Evolutionary conservation across 1,140 invertebrate genomes (phyloP).

Genomic region (Euglossa dilemma): DNA sequence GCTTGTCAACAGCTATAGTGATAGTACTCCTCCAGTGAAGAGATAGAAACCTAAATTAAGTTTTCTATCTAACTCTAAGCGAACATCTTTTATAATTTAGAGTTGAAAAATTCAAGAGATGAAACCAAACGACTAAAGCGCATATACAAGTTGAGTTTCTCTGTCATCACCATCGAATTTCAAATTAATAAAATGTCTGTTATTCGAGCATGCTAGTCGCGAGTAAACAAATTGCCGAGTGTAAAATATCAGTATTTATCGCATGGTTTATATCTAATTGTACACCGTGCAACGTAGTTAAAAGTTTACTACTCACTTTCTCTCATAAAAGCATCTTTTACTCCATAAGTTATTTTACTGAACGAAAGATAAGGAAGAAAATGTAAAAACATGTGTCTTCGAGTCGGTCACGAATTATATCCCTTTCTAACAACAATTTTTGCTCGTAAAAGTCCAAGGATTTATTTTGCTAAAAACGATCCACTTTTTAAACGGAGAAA

Average conservation of each 20-base stretch:
- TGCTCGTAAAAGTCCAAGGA: not conserved
- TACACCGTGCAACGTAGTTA: not conserved
- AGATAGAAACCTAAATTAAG: not conserved
- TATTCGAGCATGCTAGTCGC: not conserved
- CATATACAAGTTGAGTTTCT: too few relatives aligned
- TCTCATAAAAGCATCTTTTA: slow-evolving; percentile 18
- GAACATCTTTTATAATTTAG: not conserved
- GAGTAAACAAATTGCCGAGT: not conserved
- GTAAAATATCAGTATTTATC: not conserved
- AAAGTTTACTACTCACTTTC: slow-evolving; percentile 31
- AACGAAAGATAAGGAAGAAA: not conserved
- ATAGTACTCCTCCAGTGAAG: not conserved
- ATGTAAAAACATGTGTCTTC: not conserved
- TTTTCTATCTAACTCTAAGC: not conserved
- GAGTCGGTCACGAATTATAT: not conserved
- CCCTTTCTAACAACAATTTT: not conserved
- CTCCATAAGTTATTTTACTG: not conserved
- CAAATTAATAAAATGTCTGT: too few relatives aligned
- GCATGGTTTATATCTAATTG: not conserved
- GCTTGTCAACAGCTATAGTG: not conserved
- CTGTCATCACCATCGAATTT: too few relatives aligned
- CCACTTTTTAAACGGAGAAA: not conserved
- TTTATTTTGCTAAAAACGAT: not conserved
- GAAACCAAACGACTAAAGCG: not conserved
- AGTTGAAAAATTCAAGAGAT: not conserved